Conservation (phyloP, 2,888 invertebrate species). For the Leptothorax acervorum region DNA sequence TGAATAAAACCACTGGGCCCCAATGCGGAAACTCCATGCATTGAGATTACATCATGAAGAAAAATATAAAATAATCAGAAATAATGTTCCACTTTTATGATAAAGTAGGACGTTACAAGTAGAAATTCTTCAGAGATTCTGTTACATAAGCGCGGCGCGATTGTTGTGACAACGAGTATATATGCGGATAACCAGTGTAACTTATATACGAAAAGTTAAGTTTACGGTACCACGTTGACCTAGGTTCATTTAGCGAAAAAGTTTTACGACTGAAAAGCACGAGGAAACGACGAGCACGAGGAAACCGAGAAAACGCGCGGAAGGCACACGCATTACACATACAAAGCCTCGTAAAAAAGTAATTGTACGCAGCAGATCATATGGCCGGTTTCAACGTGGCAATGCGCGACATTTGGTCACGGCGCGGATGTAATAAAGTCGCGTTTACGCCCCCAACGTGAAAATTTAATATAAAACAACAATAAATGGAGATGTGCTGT, state of each 20-base stretch:
- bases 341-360: slow-evolving; percentile 65
- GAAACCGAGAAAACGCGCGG: slow-evolving; percentile 43
- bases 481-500: slow-evolving; percentile 62
- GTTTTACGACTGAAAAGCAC: slow-evolving; percentile 33
- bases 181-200: not conserved
- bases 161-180: not conserved
- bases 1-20: slow-evolving; percentile 36
- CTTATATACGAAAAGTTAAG: slow-evolving; percentile 20
- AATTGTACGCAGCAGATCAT: slow-evolving; percentile 72
- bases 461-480: slow-evolving; percentile 68
- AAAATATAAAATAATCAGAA: slow-evolving; percentile 2
- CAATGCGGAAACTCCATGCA: not conserved
- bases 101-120: not conserved
- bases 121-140: not conserved
- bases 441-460: slow-evolving; percentile 54
- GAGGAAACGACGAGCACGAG: slow-evolving; percentile 10
- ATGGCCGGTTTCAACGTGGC: slow-evolving; percentile 63
- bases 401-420: slow-evolving; percentile 63
- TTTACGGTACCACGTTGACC: slow-evolving; percentile 23
- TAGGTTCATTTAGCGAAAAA: slow-evolving; percentile 41
- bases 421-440: slow-evolving; percentile 66
- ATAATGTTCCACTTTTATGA: not conserved
- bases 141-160: not conserved
- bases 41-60: slow-evolving; percentile 12
- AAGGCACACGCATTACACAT: slow-evolving; percentile 37